These are phyloP conservation scores for Nycticryphes semicollaris DNA, from an alignment of 2,113 vertebrate species.

Conservation along the genomic window DNA sequence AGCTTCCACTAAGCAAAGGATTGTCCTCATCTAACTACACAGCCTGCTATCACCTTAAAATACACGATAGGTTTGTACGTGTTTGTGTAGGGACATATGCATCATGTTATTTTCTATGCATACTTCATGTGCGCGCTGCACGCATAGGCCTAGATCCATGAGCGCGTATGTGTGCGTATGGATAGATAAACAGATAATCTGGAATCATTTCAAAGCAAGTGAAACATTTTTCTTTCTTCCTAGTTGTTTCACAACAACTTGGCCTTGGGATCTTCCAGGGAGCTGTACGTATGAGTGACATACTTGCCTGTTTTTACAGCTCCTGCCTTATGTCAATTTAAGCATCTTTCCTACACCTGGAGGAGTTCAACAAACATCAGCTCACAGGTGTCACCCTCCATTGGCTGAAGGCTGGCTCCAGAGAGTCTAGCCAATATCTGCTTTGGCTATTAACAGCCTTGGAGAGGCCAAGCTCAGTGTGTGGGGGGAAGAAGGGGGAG, in stretches of 20 bases:
- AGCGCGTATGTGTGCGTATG: not conserved
- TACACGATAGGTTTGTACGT: not conserved
- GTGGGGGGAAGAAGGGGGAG: not conserved
- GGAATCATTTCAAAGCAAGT: conserved; percentile 18
- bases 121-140: fast-evolving
- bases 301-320: conserved; percentile 58
- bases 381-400: conserved; percentile 68
- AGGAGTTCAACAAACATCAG: conserved; percentile 68
- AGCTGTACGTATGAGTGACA: not conserved
- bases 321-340: conserved; percentile 45
- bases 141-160: not conserved
- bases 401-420: conserved; percentile 71
- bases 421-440: conserved; percentile 71
- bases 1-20: not conserved
- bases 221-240: not conserved
- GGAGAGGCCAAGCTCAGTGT: conserved; percentile 35
- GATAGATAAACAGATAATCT: not conserved
- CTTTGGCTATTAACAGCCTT: conserved; percentile 48
- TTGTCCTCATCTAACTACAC: not conserved
- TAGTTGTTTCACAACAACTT: not conserved
- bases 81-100: fast-evolving
- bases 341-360: conserved; percentile 72
- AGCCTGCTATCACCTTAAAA: not conserved
- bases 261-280: conserved; percentile 31
- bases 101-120: not conserved